Evolutionary conservation across 1,140 invertebrate genomes (phyloP).

Genomic region (Paraescarpia echinospica): DNA sequence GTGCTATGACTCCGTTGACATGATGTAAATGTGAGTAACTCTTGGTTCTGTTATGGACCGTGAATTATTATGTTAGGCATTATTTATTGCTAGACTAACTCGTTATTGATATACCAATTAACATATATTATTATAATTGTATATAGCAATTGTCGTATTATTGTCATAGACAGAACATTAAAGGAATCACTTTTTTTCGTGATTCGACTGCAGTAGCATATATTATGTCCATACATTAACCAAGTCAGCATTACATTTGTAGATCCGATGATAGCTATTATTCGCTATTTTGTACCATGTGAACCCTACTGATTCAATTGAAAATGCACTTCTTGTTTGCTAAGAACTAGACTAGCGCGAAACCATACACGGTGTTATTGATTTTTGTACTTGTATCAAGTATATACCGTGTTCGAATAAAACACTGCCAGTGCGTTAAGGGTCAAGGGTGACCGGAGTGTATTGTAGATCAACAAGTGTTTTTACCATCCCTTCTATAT

Average conservation of each 20-base stretch:
- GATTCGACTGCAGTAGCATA: not conserved
- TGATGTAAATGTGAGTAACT: not conserved
- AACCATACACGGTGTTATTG: not conserved
- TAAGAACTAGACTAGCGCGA: not conserved
- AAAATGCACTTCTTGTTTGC: not conserved
- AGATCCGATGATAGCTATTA: not conserved
- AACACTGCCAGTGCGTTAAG: not conserved
- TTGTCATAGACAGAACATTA: not conserved
- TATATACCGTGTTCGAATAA: not conserved
- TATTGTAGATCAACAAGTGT: not conserved
- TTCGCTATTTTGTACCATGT: not conserved
- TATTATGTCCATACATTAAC: not conserved
- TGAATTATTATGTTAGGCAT: too few relatives aligned
- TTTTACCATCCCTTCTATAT: too few relatives aligned
- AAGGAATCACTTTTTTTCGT: not conserved
- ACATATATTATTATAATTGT: not conserved
- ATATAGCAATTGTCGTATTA: not conserved
- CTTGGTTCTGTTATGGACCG: too few relatives aligned
- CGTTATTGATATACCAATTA: not conserved
- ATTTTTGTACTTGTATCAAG: constrained; percentile 1
- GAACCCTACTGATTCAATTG: not conserved
- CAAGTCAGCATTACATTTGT: not conserved
- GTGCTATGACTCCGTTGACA: not conserved
- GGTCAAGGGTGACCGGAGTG: not conserved
- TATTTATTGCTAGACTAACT: too few relatives aligned